Percentiles rank a stretch among this genome's conserved stretches.
These are phyloP conservation scores for Onthophagus sagittarius DNA, from an alignment of 2,888 invertebrate genomes.

Conservation along the genomic window DNA sequence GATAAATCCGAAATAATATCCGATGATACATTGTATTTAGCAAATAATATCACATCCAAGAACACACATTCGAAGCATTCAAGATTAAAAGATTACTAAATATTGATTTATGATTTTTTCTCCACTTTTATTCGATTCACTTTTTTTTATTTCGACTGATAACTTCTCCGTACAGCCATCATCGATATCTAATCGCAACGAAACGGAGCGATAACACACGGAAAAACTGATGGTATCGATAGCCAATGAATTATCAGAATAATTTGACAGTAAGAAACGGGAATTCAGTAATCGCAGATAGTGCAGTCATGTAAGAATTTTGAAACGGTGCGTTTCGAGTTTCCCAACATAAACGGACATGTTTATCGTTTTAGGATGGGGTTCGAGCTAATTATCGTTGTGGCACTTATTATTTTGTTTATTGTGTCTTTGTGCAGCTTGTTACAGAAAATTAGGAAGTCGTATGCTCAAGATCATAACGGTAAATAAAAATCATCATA, in stretches of 20 bases:
- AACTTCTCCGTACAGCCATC: neutral
- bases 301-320: neutral
- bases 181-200: conserved; percentile 16
- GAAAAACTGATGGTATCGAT: conserved; percentile 14
- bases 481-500: neutral
- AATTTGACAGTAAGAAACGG: conserved; percentile 5
- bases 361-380: conserved; percentile 33
- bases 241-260: conserved; percentile 13
- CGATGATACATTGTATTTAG: too few relatives aligned
- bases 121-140: neutral
- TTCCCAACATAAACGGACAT: neutral
- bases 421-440: conserved; percentile 41
- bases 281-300: neutral
- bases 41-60: too few relatives aligned
- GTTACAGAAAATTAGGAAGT: conserved; percentile 39
- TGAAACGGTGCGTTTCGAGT: neutral
- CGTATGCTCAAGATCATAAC: conserved; percentile 36
- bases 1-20: too few relatives aligned
- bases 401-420: conserved; percentile 38
- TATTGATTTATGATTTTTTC: neutral
- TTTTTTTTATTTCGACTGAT: neutral
- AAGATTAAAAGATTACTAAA: neutral
- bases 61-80: too few relatives aligned
- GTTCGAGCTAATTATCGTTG: conserved; percentile 37
- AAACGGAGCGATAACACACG: conserved; percentile 1